phyloP scores from a whole-genome alignment of 1,140 invertebrate species.

The Heliconius congener region DNA sequence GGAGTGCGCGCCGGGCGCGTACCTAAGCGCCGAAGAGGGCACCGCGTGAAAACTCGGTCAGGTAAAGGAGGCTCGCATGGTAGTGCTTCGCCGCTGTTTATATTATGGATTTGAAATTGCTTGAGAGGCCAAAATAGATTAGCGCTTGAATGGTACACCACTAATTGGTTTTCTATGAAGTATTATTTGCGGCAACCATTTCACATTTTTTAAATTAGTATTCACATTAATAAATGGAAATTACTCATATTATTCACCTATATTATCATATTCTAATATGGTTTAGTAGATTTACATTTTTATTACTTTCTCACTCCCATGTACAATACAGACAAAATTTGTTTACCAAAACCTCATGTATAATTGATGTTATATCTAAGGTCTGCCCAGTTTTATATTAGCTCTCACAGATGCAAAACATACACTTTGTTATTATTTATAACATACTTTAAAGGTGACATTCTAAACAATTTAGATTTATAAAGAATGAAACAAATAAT shows the following conservation, averaged over 20 bases:
- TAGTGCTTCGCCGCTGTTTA: constrained; percentile 52
- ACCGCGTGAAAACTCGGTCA: constrained; percentile 65
- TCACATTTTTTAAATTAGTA: background rate
- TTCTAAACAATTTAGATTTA: background rate
- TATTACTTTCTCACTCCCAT: constrained; percentile 3
- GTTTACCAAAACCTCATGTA: constrained; percentile 7
- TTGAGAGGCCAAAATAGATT: constrained; percentile 59
- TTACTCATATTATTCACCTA: background rate
- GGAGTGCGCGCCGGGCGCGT: constrained; percentile 67
- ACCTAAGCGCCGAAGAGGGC: constrained; percentile 63
- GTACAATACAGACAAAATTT: background rate
- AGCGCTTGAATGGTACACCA: constrained; percentile 53
- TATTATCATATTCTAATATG: background rate
- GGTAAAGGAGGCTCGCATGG: constrained; percentile 67
- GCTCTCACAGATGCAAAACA: background rate
- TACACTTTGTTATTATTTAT: background rate
- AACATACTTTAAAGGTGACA: background rate
- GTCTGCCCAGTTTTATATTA: background rate
- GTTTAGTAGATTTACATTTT: constrained; percentile 5
- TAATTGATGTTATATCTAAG: background rate
- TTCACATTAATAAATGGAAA: background rate
- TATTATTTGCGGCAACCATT: constrained; percentile 34
- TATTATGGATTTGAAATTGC: constrained; percentile 56
- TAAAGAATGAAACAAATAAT: background rate
- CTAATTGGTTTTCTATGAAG: constrained; percentile 28